Conservation (phyloP, 2,888 invertebrate species). For the Zonitis immaculata region DNA sequence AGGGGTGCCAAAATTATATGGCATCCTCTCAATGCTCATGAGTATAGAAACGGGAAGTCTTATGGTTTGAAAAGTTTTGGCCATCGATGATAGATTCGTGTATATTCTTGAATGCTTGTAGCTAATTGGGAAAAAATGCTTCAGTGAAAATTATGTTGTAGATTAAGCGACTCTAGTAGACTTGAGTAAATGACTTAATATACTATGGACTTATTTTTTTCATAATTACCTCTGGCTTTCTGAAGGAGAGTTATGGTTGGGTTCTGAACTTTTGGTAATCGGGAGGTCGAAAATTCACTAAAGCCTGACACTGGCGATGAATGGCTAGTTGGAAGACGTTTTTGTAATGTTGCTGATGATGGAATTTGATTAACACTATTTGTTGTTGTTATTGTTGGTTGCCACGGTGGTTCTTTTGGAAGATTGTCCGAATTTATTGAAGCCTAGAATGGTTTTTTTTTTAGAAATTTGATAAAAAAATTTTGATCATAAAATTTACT, state of each 20-base stretch:
- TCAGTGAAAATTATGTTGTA: too few relatives aligned
- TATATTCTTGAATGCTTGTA: too few relatives aligned
- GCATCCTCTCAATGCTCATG: too few relatives aligned
- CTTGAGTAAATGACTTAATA: too few relatives aligned
- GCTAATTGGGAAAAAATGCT: too few relatives aligned
- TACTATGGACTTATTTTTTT: too few relatives aligned
- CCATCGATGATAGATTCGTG: too few relatives aligned
- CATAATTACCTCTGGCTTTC: slow-evolving; percentile 73
- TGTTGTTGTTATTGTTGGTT: slow-evolving; percentile 26
- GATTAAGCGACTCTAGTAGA: too few relatives aligned
- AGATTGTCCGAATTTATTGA: slow-evolving; percentile 20
- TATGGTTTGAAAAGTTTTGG: too few relatives aligned
- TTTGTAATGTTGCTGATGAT: slow-evolving; percentile 32
- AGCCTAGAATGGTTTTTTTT: slow-evolving; percentile 25
- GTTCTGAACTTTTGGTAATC: slow-evolving; percentile 75
- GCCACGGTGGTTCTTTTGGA: slow-evolving; percentile 32
- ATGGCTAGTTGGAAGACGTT: slow-evolving; percentile 54
- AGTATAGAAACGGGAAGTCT: too few relatives aligned
- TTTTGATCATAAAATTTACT: slow-evolving; percentile 21
- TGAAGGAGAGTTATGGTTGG: slow-evolving; percentile 83
- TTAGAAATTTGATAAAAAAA: slow-evolving; percentile 7
- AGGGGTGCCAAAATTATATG: too few relatives aligned
- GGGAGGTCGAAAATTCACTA: slow-evolving; percentile 43
- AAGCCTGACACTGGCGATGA: slow-evolving; percentile 63
- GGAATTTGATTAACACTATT: slow-evolving; percentile 29